Conservation (phyloP, 2,797 vertebrate species). For the Taenioides sp. region DNA sequence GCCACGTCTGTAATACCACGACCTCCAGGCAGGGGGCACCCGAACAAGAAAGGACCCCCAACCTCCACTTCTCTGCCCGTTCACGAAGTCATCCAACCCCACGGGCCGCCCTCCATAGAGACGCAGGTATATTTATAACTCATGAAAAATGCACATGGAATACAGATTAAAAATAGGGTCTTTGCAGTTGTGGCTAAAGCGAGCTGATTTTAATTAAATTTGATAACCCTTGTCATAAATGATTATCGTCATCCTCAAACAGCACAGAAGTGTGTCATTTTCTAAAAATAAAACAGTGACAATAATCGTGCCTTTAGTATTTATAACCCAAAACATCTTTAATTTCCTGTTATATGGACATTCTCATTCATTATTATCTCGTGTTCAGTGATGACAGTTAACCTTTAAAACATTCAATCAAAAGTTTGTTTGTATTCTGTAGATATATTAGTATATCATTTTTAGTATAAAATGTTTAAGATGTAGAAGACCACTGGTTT, state of each 20-base stretch:
- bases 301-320: neutral
- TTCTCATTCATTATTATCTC: neutral
- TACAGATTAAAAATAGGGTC: neutral
- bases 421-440: neutral
- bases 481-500: neutral
- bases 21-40: slow-evolving; percentile 86
- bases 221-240: neutral
- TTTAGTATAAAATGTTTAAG: neutral
- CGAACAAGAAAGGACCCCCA: slow-evolving; percentile 88
- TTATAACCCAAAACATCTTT: neutral
- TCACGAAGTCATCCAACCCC: slow-evolving; percentile 88
- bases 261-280: neutral
- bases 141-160: neutral
- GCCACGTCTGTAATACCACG: slow-evolving; percentile 91
- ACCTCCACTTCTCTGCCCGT: slow-evolving; percentile 74
- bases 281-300: neutral
- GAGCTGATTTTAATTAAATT: neutral
- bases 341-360: neutral
- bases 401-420: neutral
- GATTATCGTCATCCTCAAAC: neutral
- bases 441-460: neutral
- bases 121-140: slow-evolving; percentile 81
- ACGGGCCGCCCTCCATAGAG: slow-evolving; percentile 82
- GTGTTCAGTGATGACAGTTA: neutral
- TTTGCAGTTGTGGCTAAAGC: neutral